Evolutionary conservation across 1,140 invertebrate genomes (phyloP), one percentile per base, ranked within the genome.

Genomic region (Drosophila funebris): DNA sequence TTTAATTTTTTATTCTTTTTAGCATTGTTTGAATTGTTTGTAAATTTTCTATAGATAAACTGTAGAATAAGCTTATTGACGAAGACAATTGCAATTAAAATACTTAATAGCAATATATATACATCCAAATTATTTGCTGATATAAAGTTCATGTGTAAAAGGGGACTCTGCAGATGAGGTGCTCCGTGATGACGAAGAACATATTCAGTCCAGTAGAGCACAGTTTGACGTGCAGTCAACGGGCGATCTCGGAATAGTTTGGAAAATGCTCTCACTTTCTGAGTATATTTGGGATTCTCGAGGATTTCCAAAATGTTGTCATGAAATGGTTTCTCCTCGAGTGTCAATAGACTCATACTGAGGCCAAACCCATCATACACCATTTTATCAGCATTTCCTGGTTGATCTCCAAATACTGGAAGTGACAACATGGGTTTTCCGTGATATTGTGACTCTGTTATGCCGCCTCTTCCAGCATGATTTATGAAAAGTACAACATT

Each of bases 401-500:
- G 79, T n/a, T 92, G 92, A 62, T 92, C 92, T 0, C 76, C 85
- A 29, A 92, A 92, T 1, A 91, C 56, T 0, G 94, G 93, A 13
- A 94, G 72, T 27, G 91, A 92, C 29, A 94, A 39, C 72, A 94
- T 79, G 7, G 94, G 93, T 20, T 93, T 90, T n/a, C 93, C 91
- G 61, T 92, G 80, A 72, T 92, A 92, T 48, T 93, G 75, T 14
- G 92, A 90, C 75, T 94, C 94, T 4, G 91, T 92, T 9, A 92
- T 63, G 13, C 93, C 92, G 1, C 93, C 92, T 43, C 94, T 76
- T 16, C 95, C 96, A 18, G 94, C 95, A 73, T 96, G 95, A 1
- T 94, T 95, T 14, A 96, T 94, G 73, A 96, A 95, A 0, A 93
- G 92, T 77, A 93, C 93, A 0, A 95, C 83, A 62, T 95, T 95